Base-by-base conservation (phyloP, 2,113 vertebrate species). In the Ptychochromis oligacanthus region DNA sequence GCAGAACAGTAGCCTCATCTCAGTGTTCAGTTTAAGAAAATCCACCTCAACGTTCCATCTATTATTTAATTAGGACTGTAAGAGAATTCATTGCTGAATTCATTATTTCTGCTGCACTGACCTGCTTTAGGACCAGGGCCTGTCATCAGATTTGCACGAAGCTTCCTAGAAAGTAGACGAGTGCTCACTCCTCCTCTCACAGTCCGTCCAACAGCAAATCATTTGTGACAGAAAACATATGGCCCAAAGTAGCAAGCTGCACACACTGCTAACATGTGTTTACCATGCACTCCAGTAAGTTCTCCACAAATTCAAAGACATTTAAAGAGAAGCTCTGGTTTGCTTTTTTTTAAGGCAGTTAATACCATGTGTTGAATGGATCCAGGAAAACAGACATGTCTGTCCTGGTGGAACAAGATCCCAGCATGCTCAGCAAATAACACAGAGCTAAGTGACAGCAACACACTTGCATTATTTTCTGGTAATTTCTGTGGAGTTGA, bases 371-470 rank as follows among this genome's bases (percentile, higher is more conserved):
- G 52, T 15, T 57, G 4, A 0, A n/a, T 38, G 18, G 49, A 49
- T 9, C 61, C 74, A 54, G 38, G 22, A 12, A 31, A 17, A 55
- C 52, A 80, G 18, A 67, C 38, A 0, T 22, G 13, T 70, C 1
- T 2, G 72, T 38, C 20, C 28, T 18, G 59, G 22, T 86, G 88
- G 64, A 86, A 91, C 18, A 67, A 56, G 88, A 90, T 86, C 82
- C 85, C 15, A 46, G 76, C 81, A 36, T 54, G 81, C 56, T 86
- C 84, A 82, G 89, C 81, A 86, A 84, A 92, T 86, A 82, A 65
- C 76, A 0, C 76, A 52, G 8, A 72, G 82, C 54, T 75, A 36
- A 38, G 86, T 70, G 17, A 75, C 83, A 79, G 76, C 1, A 31
- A 14, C 34, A n/a, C 40, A 70, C 67, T 60, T 22, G 24, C 36